A percentile compares a stretch with the other conserved stretches of the same genome.
Conservation (phyloP, 2,113 vertebrate species). For the Forbesichthys papilliferus region DNA sequence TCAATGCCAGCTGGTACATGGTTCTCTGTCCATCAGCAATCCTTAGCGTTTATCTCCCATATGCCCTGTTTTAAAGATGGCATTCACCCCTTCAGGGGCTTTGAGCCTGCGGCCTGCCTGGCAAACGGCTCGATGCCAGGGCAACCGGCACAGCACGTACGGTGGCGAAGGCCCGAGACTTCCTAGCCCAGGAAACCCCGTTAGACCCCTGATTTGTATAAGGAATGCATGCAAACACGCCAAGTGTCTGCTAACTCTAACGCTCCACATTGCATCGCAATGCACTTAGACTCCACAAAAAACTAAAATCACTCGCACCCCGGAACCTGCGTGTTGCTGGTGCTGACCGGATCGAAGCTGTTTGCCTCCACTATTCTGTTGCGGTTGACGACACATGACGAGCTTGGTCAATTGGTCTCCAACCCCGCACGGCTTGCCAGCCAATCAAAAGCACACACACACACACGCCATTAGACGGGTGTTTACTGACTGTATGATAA, state of each 20-base stretch:
- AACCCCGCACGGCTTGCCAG: slow-evolving; percentile 75
- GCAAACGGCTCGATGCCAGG: slow-evolving; percentile 97
- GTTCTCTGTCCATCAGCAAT: slow-evolving; percentile 56
- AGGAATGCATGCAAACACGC: no score
- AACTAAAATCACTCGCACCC: slow-evolving; percentile 18
- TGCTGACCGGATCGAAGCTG: slow-evolving; percentile 93
- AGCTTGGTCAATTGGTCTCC: slow-evolving; percentile 90
- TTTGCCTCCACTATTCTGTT: slow-evolving; percentile 99
- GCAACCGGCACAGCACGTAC: slow-evolving; percentile 84
- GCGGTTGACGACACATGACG: slow-evolving; percentile 99
- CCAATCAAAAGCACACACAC: slow-evolving; percentile 13
- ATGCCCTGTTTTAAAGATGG: slow-evolving; percentile 96
- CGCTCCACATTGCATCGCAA: neutral
- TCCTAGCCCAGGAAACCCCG: neutral
- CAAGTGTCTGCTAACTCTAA: neutral
- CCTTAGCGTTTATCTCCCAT: slow-evolving; percentile 73
- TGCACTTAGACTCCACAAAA: slow-evolving; percentile 3
- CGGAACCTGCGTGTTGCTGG: slow-evolving; percentile 78
- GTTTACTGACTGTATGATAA: neutral
- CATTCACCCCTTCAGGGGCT: slow-evolving; percentile 99
- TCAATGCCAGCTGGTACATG: slow-evolving; percentile 54
- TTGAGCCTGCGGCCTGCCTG: slow-evolving; percentile 95
- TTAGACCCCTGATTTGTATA: no score
- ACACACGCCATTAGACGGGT: neutral
- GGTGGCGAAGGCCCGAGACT: slow-evolving; percentile 68